Base-by-base conservation (phyloP, 2,113 vertebrate genomes). In the Aramus guarauna region DNA sequence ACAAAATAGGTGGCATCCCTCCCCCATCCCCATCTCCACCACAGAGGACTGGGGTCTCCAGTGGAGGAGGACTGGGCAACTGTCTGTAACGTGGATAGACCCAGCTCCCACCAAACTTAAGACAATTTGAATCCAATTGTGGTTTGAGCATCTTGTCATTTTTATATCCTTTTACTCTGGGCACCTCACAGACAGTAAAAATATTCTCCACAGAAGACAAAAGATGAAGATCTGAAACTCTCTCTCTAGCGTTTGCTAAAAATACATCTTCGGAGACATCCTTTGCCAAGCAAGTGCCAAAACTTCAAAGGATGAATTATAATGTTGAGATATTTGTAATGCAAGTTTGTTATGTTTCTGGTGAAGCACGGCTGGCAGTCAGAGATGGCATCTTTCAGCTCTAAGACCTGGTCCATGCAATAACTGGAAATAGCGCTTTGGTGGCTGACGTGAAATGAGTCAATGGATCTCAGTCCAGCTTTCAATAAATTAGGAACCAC, bases 221-320 rank as follows among this genome's bases (percentile, higher is more conserved):
- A 36, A 52, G 56, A 77, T 30, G 29, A 86, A 83, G 64, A 84
- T 92, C 77, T 93, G 81, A 95, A 80, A 74, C 58, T 73, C 69
- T 81, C 3, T 64, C 72, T 34, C 68, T 18, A 94, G 50, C 2
- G 7, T 50, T 81, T 22, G 36, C 84, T 95, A 95, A 94, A 97
- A 94, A 95, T 90, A 93, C 34, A 24, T 78, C 77, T 75, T 75
- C 43, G 59, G 91, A 94, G 71, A 72, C 19, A 64, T 87, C 22
- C 47, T 85, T 90, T 68, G 77, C 91, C 92, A 92, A 91, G 30
- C 15, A 92, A 79, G 73, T 60, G 69, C 91, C 93, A 87, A 79
- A 90, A 72, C 81, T 90, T 96, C 90, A 90, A 95, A 97, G 93
- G 77, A 60, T 88, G 60, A 90, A 87, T 79, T 68, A 72, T n/a